These are phyloP conservation scores for Pygoscelis adeliae DNA, from an alignment of 2,113 vertebrate genomes.

Conservation along the genomic window DNA sequence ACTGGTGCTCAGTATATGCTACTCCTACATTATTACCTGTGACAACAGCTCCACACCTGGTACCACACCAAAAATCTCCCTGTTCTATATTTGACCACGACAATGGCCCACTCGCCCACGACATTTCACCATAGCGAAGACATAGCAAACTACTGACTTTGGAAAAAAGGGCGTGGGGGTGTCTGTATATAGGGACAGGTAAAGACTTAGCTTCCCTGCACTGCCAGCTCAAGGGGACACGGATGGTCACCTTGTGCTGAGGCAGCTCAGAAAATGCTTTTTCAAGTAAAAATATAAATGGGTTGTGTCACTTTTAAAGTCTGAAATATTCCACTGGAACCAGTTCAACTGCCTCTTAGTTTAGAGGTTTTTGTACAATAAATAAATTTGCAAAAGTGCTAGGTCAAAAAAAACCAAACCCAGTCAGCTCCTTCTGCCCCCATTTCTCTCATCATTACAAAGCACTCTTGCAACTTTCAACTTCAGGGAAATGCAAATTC, in stretches of 20 bases:
- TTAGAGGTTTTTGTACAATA: neutral
- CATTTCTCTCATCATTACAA: slow-evolving; percentile 1
- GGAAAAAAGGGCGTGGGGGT: fast-evolving
- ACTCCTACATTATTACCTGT: neutral
- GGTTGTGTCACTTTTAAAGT: neutral
- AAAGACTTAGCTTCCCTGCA: neutral
- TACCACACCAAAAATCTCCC: neutral
- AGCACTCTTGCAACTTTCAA: neutral
- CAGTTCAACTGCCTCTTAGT: slow-evolving; percentile 19
- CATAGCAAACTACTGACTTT: neutral
- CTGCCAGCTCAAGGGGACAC: neutral
- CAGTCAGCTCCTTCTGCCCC: neutral
- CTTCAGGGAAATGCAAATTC: slow-evolving; percentile 40
- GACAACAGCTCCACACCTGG: neutral
- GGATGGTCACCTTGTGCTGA: neutral
- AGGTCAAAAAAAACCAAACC: neutral
- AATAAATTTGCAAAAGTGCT: neutral
- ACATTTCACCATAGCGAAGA: neutral
- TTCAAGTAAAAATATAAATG: slow-evolving; percentile 5
- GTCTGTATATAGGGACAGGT: neutral
- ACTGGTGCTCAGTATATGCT: neutral
- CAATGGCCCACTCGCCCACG: neutral
- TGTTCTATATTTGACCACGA: neutral
- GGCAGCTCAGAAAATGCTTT: slow-evolving; percentile 19
- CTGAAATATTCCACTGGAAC: neutral